A percentile compares a stretch with the other conserved stretches of the same genome.
phyloP scores from a whole-genome alignment of 2,797 vertebrate genomes.

The Aeoliscus strigatus region DNA sequence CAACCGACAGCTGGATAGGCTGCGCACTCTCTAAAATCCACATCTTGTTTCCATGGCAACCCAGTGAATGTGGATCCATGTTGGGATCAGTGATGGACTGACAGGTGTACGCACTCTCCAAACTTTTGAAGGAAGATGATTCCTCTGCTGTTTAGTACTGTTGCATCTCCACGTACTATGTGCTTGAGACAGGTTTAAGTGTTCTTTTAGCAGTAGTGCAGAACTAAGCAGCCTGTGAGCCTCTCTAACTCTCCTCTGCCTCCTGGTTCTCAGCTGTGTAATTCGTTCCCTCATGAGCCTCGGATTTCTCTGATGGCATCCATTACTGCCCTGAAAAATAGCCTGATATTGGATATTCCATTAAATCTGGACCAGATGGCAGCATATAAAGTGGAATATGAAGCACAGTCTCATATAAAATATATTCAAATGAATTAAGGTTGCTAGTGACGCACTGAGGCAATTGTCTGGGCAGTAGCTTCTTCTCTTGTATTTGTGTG shows the following conservation, averaged over 20 bases:
- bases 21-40: slow-evolving; percentile 10
- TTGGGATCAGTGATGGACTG: slow-evolving; percentile 8
- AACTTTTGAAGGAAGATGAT: too few relatives aligned
- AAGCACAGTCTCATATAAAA: slow-evolving; percentile 16
- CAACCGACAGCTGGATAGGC: slow-evolving; percentile 16
- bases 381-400: slow-evolving; percentile 18
- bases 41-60: slow-evolving; percentile 56
- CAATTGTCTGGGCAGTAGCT: too few relatives aligned
- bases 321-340: slow-evolving; percentile 38
- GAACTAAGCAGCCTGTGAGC: slow-evolving; percentile 5
- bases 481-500: background rate
- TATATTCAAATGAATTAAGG: slow-evolving; percentile 14
- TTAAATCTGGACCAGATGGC: slow-evolving; percentile 30
- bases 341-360: slow-evolving; percentile 32
- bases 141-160: too few relatives aligned
- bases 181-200: too few relatives aligned
- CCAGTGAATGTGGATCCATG: slow-evolving; percentile 17
- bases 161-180: too few relatives aligned
- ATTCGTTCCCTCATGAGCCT: slow-evolving; percentile 28
- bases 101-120: too few relatives aligned
- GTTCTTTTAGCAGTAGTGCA: background rate
- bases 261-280: slow-evolving; percentile 19
- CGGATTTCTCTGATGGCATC: slow-evolving; percentile 36
- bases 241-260: slow-evolving; percentile 11
- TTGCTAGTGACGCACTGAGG: too few relatives aligned